Evolutionary conservation across 2,113 vertebrate species (phyloP).

Genomic region (Spea bombifrons): DNA sequence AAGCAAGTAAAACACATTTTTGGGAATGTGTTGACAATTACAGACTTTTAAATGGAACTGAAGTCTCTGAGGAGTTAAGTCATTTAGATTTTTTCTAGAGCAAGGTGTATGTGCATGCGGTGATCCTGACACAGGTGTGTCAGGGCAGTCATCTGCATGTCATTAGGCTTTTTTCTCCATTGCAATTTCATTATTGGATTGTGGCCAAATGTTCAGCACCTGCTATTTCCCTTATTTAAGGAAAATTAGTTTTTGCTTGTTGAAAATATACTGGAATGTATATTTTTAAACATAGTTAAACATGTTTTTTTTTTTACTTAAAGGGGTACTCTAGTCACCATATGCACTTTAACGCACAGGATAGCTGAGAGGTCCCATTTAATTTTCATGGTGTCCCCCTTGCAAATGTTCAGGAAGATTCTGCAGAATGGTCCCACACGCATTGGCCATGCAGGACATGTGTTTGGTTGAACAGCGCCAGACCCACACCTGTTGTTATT

Average conservation of each 20-base stretch:
- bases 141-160: neutral
- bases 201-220: neutral
- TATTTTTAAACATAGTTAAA: too few species aligned
- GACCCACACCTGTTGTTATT: too few species aligned
- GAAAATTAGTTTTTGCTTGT: neutral
- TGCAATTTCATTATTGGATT: neutral
- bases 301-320: too few species aligned
- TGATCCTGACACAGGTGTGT: neutral
- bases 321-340: too few species aligned
- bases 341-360: too few species aligned
- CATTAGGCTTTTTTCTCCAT: neutral
- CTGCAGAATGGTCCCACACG: too few species aligned
- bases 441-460: too few species aligned
- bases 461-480: too few species aligned
- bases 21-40: slow-evolving; percentile 45
- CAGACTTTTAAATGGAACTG: slow-evolving; percentile 22
- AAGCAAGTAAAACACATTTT: slow-evolving; percentile 36
- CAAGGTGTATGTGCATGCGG: neutral
- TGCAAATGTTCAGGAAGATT: too few species aligned
- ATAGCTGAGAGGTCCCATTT: too few species aligned
- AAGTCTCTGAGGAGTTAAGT: slow-evolving; percentile 7
- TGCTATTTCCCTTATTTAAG: neutral
- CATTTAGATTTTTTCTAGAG: slow-evolving; percentile 13
- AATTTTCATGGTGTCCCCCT: too few species aligned
- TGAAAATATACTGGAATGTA: neutral